A percentile compares a stretch with the other conserved stretches of the same genome.
Evolutionary conservation across 1,140 invertebrate genomes (phyloP).

Genomic region (Drosophila lacteicornis): DNA sequence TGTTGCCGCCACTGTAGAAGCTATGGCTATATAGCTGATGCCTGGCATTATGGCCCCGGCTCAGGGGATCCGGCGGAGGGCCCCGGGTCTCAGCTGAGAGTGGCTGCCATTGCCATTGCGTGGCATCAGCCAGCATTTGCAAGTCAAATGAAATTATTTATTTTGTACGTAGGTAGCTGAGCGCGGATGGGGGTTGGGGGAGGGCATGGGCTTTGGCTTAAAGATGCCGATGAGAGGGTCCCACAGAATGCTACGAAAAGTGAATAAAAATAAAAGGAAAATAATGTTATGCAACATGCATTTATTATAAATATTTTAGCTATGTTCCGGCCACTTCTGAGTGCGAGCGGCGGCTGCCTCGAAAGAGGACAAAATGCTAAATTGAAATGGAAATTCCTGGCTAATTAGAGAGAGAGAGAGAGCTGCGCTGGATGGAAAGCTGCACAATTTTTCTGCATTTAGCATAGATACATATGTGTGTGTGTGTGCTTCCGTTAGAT

Average conservation of each 20-base stretch:
- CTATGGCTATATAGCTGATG: conserved; percentile 37
- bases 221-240: conserved; percentile 25
- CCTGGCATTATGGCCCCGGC: conserved; percentile 48
- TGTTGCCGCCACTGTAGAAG: conserved; percentile 5
- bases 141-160: conserved; percentile 82
- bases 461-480: conserved; percentile 4
- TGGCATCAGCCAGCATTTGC: conserved; percentile 69
- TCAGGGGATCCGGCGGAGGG: not conserved
- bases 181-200: too few relatives aligned
- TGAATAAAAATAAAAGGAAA: conserved; percentile 41
- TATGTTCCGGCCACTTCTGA: conserved; percentile 39
- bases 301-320: conserved; percentile 62
- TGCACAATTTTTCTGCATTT: conserved; percentile 64
- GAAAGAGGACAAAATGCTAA: conserved; percentile 25
- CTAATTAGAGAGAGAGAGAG: conserved; percentile 48
- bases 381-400: conserved; percentile 48
- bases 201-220: not conserved
- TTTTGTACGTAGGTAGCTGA: conserved; percentile 36
- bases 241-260: conserved; percentile 21
- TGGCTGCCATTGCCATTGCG: conserved; percentile 34
- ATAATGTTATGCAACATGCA: conserved; percentile 45
- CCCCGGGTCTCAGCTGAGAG: conserved; percentile 34
- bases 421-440: conserved; percentile 6
- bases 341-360: not conserved
- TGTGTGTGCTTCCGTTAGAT: conserved; percentile 57